A percentile compares a stretch with the other conserved stretches of the same genome.
phyloP scores from a whole-genome alignment of 2,113 vertebrate genomes.

The Falco punctatus region DNA sequence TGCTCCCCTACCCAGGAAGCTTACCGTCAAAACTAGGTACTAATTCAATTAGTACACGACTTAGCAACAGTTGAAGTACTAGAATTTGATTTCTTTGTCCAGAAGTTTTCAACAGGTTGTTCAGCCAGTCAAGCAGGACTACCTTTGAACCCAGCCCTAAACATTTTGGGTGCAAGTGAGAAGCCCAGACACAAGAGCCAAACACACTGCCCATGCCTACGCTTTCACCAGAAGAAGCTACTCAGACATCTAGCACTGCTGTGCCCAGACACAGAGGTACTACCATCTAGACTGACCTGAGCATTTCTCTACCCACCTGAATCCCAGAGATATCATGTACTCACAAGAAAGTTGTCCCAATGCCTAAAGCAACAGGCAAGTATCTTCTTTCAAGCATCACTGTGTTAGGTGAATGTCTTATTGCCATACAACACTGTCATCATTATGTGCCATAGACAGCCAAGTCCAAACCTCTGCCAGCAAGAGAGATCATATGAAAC shows the following conservation, averaged over 20 bases:
- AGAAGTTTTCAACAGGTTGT: not conserved
- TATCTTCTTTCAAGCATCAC: not conserved
- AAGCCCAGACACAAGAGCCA: not conserved
- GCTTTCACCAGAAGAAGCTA: not conserved
- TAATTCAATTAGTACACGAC: not conserved
- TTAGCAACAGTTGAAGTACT: not conserved
- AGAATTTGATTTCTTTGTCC: not conserved
- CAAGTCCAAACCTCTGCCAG: not conserved
- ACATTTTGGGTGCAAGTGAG: not conserved
- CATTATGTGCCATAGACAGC: not conserved
- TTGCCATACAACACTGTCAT: not conserved
- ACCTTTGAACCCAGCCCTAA: not conserved
- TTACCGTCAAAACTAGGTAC: not conserved
- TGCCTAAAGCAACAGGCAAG: not conserved
- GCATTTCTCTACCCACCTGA: not conserved
- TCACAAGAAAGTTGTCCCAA: not conserved
- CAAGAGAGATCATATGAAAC: not conserved
- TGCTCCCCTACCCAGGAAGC: not conserved
- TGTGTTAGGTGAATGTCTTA: not conserved
- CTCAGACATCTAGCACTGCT: not conserved
- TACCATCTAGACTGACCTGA: not conserved
- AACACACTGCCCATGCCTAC: rapidly evolving
- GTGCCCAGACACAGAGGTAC: not conserved
- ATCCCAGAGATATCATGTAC: rapidly evolving
- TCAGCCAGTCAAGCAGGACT: not conserved